Percentiles rank a stretch among this genome's conserved stretches.
These are phyloP conservation scores for Hoplodrina blanda DNA, from an alignment of 2,888 invertebrate species.

Conservation along the genomic window DNA sequence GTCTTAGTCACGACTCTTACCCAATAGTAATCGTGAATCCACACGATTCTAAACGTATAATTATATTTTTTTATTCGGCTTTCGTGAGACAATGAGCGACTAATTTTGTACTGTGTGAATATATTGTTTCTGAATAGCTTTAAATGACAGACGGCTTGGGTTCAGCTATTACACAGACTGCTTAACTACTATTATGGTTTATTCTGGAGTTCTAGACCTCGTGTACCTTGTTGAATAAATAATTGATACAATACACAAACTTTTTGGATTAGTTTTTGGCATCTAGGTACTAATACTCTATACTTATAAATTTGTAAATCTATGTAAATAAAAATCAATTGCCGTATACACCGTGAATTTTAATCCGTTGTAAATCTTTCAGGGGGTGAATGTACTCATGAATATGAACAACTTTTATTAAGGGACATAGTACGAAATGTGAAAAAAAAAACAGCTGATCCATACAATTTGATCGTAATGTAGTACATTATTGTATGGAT, in stretches of 20 bases:
- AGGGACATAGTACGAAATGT: too few species aligned
- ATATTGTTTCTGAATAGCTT: constrained; percentile 24
- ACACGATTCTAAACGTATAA: constrained; percentile 62
- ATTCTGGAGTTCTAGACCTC: constrained; percentile 14
- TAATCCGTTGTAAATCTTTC: too few species aligned
- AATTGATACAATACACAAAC: background rate
- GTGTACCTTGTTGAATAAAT: background rate
- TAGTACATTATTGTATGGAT: too few species aligned
- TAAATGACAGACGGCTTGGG: constrained; percentile 19
- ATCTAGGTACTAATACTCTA: too few species aligned
- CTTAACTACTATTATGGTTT: constrained; percentile 24
- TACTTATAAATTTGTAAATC: too few species aligned
- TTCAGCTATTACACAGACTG: constrained; percentile 4
- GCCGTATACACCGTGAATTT: too few species aligned
- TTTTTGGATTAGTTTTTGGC: too few species aligned
- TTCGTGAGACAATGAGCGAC: constrained; percentile 64
- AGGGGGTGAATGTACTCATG: too few species aligned
- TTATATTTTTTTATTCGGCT: constrained; percentile 67
- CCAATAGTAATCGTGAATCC: constrained; percentile 59
- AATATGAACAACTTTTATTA: too few species aligned
- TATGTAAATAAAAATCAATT: too few species aligned
- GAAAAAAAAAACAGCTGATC: too few species aligned
- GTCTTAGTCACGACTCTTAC: constrained; percentile 65
- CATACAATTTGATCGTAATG: too few species aligned
- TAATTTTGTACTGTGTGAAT: constrained; percentile 30